Percentiles rank a stretch among this genome's conserved stretches.
These are phyloP conservation scores for Embidobia sp. DNA, from an alignment of 2,888 invertebrate genomes.

Conservation along the genomic window DNA sequence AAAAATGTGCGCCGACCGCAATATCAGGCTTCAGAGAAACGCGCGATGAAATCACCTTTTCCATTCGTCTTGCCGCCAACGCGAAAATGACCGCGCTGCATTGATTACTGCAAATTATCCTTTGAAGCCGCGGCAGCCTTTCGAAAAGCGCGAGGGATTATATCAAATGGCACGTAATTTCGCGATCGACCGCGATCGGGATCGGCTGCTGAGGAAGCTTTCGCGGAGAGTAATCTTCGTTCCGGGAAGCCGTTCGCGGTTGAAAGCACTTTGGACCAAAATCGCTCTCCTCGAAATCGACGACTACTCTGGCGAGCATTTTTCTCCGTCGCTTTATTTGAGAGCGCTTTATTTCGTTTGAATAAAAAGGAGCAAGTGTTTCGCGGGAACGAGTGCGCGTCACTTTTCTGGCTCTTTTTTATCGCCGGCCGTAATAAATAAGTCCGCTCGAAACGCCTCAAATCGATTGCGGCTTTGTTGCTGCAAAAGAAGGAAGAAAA, in stretches of 20 bases:
- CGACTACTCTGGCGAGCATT: too few relatives aligned
- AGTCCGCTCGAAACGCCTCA: too few relatives aligned
- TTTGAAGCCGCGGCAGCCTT: constrained; percentile 23
- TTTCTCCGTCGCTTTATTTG: too few relatives aligned
- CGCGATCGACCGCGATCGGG: constrained; percentile 27
- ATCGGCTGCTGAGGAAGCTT: constrained; percentile 27
- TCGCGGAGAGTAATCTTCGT: constrained; percentile 36
- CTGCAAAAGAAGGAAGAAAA: constrained; percentile 18
- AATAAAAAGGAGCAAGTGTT: too few relatives aligned
- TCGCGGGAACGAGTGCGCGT: too few relatives aligned
- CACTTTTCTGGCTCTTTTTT: too few relatives aligned
- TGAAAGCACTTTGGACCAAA: constrained; percentile 18
- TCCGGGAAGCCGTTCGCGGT: constrained; percentile 31
- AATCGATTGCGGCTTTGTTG: constrained; percentile 26
- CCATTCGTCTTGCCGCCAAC: constrained; percentile 18
- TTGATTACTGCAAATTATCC: constrained; percentile 38
- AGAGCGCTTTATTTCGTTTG: too few relatives aligned
- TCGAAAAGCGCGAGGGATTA: constrained; percentile 39
- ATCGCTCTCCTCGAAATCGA: constrained; percentile 9
- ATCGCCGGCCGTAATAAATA: background rate
- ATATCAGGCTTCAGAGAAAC: constrained; percentile 11
- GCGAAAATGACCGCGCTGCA: constrained; percentile 28
- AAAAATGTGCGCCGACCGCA: constrained; percentile 15
- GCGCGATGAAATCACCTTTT: constrained; percentile 5
- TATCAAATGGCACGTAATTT: constrained; percentile 52